These are phyloP conservation scores for Hippocampus barbouri DNA, from an alignment of 2,113 vertebrate species.

Conservation along the genomic window DNA sequence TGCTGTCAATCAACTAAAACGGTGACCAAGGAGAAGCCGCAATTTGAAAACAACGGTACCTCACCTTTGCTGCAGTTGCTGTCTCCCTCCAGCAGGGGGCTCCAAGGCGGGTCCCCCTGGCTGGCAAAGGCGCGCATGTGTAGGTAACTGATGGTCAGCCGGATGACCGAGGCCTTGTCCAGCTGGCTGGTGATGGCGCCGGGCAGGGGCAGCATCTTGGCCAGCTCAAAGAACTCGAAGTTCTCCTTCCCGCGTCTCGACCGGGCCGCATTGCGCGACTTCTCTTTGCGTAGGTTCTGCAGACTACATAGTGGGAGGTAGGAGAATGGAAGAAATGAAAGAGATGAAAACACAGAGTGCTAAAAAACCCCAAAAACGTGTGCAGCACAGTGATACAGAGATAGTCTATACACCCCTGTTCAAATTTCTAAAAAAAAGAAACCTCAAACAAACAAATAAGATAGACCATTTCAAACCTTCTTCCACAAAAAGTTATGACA, in stretches of 20 bases:
- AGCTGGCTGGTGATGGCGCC: slow-evolving; percentile 89
- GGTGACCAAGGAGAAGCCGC: neutral
- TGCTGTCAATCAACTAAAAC: neutral
- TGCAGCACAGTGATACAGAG: neutral
- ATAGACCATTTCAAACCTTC: neutral
- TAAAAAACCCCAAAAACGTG: too few species aligned
- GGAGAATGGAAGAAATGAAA: slow-evolving; percentile 12
- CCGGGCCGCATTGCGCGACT: slow-evolving; percentile 87
- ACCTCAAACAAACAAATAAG: neutral
- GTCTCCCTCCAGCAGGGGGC: slow-evolving; percentile 72
- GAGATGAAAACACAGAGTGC: neutral
- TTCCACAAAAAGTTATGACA: neutral
- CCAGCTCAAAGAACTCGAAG: slow-evolving; percentile 89
- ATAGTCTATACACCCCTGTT: neutral
- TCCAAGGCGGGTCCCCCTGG: slow-evolving; percentile 85
- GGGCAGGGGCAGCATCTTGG: slow-evolving; percentile 85
- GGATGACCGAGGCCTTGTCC: slow-evolving; percentile 89
- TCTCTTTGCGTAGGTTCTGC: slow-evolving; percentile 88
- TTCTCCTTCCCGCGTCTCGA: slow-evolving; percentile 88
- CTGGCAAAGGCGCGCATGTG: slow-evolving; percentile 85
- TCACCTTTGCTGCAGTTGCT: slow-evolving; percentile 76
- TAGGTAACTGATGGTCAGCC: slow-evolving; percentile 89
- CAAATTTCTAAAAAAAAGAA: neutral
- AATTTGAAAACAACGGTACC: slow-evolving; percentile 3
- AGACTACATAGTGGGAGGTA: slow-evolving; percentile 64